Conservation (phyloP, 2,888 invertebrate species). For the Drosophila emarginata region DNA sequence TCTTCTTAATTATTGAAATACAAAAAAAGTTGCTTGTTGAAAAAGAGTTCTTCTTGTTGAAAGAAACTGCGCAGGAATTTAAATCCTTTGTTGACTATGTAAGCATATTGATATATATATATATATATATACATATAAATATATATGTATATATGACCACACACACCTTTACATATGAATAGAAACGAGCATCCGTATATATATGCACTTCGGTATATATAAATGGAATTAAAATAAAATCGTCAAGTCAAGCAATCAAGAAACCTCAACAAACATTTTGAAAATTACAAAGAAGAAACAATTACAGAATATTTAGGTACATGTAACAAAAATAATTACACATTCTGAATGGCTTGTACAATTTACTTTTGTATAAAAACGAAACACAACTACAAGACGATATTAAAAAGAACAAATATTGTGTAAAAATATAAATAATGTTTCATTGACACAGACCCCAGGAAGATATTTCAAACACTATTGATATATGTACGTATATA, state of each 20-base stretch:
- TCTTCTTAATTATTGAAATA: conserved; percentile 61
- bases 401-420: conserved; percentile 60
- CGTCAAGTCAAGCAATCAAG: conserved; percentile 69
- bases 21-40: conserved; percentile 68
- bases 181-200: conserved; percentile 18
- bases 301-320: conserved; percentile 53
- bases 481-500: no score
- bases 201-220: conserved; percentile 13
- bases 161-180: conserved; percentile 43
- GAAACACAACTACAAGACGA: conserved; percentile 58
- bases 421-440: background rate
- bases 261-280: conserved; percentile 66
- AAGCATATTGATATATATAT: conserved; percentile 51
- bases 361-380: conserved; percentile 69
- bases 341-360: conserved; percentile 63
- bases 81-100: conserved; percentile 68
- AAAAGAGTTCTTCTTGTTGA: conserved; percentile 59
- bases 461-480: no score
- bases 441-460: background rate
- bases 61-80: conserved; percentile 68
- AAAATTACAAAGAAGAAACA: conserved; percentile 40
- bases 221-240: conserved; percentile 47
- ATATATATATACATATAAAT: conserved; percentile 46
- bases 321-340: conserved; percentile 34
- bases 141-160: conserved; percentile 46